Percentiles rank a stretch among this genome's conserved stretches.
Conservation (phyloP, 2,888 invertebrate genomes). For the Caenorhabditis sulstoni region DNA sequence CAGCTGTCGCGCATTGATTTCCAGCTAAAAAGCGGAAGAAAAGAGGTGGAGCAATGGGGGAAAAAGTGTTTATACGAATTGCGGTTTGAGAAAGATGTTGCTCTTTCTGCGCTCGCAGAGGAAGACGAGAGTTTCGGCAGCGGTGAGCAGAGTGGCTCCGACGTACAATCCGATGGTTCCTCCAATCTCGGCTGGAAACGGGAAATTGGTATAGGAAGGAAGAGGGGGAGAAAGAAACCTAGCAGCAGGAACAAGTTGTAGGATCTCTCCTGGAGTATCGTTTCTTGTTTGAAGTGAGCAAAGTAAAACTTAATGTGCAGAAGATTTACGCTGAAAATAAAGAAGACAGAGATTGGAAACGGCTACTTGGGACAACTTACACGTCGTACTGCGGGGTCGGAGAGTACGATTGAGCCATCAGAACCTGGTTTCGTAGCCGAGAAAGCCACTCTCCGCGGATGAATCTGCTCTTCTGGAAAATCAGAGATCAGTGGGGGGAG, state of each 20-base stretch:
- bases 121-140: constrained; percentile 74
- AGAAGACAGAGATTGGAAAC: not conserved
- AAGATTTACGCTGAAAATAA: constrained; percentile 72
- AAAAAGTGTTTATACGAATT: constrained; percentile 28
- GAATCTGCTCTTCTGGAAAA: constrained; percentile 69
- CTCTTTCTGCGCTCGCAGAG: constrained; percentile 72
- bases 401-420: constrained; percentile 74
- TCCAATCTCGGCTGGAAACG: constrained; percentile 75
- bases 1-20: constrained; percentile 28
- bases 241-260: constrained; percentile 75
- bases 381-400: constrained; percentile 75
- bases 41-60: not conserved
- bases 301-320: constrained; percentile 76
- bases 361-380: constrained; percentile 60
- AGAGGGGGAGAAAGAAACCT: constrained; percentile 54
- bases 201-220: not conserved
- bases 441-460: constrained; percentile 75
- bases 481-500: not conserved
- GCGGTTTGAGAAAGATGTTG: constrained; percentile 60
- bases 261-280: constrained; percentile 73
- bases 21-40: not conserved
- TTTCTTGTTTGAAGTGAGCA: constrained; percentile 77
- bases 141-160: constrained; percentile 73
- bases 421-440: constrained; percentile 70
- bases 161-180: constrained; percentile 78